Evolutionary conservation across 2,113 vertebrate genomes (phyloP).

Genomic region (Bambusicola thoracicus): DNA sequence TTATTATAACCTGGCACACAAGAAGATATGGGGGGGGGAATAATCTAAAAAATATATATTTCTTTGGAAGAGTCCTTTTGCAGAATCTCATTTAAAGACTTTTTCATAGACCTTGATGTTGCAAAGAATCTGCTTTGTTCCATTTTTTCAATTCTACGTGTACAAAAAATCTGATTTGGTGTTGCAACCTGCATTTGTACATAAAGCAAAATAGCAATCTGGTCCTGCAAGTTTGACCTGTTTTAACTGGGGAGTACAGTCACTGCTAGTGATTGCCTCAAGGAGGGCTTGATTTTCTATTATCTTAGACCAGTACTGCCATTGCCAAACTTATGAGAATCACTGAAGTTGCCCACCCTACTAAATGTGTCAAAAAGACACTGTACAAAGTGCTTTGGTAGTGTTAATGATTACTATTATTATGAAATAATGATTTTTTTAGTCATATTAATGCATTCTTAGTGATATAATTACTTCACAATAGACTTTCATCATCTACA

Average conservation of each 20-base stretch:
- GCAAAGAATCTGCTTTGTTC: not conserved
- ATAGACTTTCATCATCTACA: not conserved
- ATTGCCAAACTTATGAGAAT: not conserved
- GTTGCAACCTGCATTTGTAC: not conserved
- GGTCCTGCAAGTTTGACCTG: not conserved
- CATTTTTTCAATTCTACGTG: not conserved
- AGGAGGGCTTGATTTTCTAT: not conserved
- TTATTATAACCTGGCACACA: not conserved
- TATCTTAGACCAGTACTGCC: not conserved
- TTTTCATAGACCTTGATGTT: not conserved
- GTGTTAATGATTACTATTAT: not conserved
- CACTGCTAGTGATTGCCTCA: not conserved
- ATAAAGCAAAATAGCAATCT: not conserved
- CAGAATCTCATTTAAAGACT: not conserved
- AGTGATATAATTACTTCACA: not conserved
- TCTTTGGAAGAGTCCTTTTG: not conserved
- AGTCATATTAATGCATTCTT: not conserved
- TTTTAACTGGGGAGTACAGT: not conserved
- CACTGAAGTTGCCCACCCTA: not conserved
- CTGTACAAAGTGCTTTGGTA: not conserved
- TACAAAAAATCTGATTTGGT: not conserved
- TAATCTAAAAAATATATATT: not conserved
- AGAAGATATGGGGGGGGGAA: not conserved
- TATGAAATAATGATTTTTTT: not conserved
- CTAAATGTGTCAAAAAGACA: not conserved